Percentiles rank a stretch among this genome's conserved stretches.
Conservation (phyloP, 2,113 vertebrate genomes). For the pig (Sus scrofa) region DNA sequence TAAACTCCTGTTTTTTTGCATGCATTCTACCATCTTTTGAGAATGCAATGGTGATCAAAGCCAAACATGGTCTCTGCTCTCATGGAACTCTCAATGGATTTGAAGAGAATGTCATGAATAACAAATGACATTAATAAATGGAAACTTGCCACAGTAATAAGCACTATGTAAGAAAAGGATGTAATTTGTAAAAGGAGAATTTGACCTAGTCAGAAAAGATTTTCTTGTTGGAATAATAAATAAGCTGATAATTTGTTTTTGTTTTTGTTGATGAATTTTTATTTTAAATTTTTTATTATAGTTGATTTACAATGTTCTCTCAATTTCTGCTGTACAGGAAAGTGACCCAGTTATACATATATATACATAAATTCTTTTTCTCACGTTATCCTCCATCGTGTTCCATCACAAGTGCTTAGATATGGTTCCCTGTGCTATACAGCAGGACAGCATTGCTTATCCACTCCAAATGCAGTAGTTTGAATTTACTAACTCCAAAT, state of each 20-base stretch:
- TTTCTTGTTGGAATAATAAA: neutral
- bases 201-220: neutral
- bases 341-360: too few relatives aligned
- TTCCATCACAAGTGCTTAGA: too few relatives aligned
- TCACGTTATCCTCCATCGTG: too few relatives aligned
- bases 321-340: too few relatives aligned
- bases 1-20: neutral
- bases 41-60: slow-evolving; percentile 30
- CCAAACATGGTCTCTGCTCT: neutral
- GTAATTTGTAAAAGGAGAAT: neutral
- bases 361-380: too few relatives aligned
- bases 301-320: too few relatives aligned
- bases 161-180: neutral
- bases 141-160: slow-evolving; percentile 44
- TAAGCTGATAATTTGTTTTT: neutral
- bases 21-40: neutral
- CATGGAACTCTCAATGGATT: neutral
- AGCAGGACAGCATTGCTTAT: too few relatives aligned
- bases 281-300: too few relatives aligned
- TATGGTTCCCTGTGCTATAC: too few relatives aligned
- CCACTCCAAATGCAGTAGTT: too few relatives aligned
- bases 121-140: slow-evolving; percentile 33
- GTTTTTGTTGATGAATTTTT: too few relatives aligned
- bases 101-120: slow-evolving; percentile 9
- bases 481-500: too few relatives aligned